Evolutionary conservation across 1,140 invertebrate species (phyloP).

Genomic region (Magallana ariakensis): DNA sequence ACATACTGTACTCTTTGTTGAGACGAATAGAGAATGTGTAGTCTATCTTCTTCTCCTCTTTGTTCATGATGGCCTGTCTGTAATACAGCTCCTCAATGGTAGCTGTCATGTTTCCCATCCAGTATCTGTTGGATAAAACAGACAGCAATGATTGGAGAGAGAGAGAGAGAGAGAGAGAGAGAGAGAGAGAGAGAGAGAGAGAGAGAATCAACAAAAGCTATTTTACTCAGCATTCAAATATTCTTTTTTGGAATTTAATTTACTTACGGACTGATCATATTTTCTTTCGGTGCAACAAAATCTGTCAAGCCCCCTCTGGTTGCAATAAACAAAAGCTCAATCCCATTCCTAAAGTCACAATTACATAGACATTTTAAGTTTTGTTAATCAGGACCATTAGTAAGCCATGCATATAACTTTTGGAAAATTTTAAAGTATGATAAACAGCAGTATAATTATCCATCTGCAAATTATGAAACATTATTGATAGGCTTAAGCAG

Average conservation of each 20-base stretch:
- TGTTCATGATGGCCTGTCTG: conserved; percentile 28
- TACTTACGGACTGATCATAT: neutral
- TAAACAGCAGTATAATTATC: too few species aligned
- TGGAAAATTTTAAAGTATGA: too few species aligned
- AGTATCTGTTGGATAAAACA: neutral
- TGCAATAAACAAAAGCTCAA: neutral
- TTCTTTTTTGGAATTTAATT: neutral
- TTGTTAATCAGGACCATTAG: too few species aligned
- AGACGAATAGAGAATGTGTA: conserved; percentile 1
- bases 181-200: too few species aligned
- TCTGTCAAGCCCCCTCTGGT: conserved; percentile 25
- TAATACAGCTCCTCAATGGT: conserved; percentile 3
- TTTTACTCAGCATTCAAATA: too few species aligned
- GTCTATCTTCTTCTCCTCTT: conserved; percentile 29
- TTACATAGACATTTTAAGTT: neutral
- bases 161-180: too few species aligned
- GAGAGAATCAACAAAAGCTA: too few species aligned
- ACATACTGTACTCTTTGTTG: conserved; percentile 7
- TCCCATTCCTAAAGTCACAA: neutral
- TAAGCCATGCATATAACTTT: too few species aligned
- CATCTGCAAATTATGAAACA: too few species aligned
- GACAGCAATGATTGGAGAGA: too few species aligned
- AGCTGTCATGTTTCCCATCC: conserved; percentile 13
- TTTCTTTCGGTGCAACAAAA: neutral
- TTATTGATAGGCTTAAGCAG: too few species aligned